Conservation (phyloP, 2,888 invertebrate species). For the Aplocera efformata region DNA sequence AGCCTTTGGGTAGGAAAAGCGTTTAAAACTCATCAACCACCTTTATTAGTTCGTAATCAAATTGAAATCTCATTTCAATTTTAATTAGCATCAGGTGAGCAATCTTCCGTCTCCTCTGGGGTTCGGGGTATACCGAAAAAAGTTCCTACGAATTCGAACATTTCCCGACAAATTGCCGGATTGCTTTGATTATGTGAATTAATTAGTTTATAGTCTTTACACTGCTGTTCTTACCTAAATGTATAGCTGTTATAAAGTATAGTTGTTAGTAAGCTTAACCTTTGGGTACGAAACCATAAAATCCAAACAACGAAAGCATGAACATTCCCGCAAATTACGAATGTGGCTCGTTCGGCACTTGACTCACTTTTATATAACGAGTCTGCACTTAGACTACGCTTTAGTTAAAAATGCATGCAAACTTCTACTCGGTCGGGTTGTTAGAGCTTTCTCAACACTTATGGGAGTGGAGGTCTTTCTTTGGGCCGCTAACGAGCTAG, state of each 20-base stretch:
- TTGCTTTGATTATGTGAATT: slow-evolving; percentile 14
- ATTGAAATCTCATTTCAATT: slow-evolving; percentile 28
- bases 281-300: too few species aligned
- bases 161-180: slow-evolving; percentile 13
- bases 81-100: slow-evolving; percentile 28
- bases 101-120: background rate
- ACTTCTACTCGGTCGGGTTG: too few species aligned
- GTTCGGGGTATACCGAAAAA: background rate
- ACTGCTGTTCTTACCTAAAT: too few species aligned
- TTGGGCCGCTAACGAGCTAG: too few species aligned
- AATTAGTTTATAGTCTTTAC: slow-evolving; percentile 3
- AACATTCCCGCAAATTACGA: too few species aligned
- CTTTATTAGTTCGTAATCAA: slow-evolving; percentile 29
- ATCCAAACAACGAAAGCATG: too few species aligned
- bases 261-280: too few species aligned
- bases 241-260: too few species aligned
- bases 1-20: too few species aligned
- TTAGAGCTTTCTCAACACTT: too few species aligned
- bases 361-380: slow-evolving; percentile 52
- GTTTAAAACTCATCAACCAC: slow-evolving; percentile 12
- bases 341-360: slow-evolving; percentile 30
- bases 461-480: too few species aligned
- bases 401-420: slow-evolving; percentile 49
- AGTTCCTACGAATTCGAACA: slow-evolving; percentile 13
- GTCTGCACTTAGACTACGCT: slow-evolving; percentile 26